Evolutionary conservation across 2,113 vertebrate species (phyloP).

Genomic region (Crotalus viridis): DNA sequence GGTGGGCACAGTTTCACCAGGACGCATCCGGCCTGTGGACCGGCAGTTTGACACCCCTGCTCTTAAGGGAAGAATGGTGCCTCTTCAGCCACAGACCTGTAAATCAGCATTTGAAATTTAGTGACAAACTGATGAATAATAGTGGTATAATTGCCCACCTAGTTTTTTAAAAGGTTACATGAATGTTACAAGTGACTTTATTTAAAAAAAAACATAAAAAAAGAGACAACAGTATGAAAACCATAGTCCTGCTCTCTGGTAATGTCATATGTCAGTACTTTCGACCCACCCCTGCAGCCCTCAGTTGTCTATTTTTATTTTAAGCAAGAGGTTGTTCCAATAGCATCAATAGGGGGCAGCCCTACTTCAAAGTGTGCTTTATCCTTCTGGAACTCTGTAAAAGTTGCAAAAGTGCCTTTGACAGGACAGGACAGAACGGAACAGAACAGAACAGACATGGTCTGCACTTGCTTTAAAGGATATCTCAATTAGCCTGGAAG

Average conservation of each 20-base stretch:
- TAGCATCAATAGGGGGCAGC: background rate
- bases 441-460: background rate
- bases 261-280: background rate
- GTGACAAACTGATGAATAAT: background rate
- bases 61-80: background rate
- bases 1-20: too few relatives aligned
- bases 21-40: too few relatives aligned
- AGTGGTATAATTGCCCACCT: background rate
- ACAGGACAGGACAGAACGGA: too few relatives aligned
- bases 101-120: background rate
- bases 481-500: background rate
- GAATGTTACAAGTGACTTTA: background rate
- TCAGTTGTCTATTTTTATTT: background rate
- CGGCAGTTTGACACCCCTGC: too few relatives aligned
- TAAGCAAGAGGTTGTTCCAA: background rate
- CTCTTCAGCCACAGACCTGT: background rate
- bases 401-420: background rate
- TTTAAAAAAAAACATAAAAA: background rate
- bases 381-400: background rate
- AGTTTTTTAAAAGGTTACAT: background rate
- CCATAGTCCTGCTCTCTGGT: background rate
- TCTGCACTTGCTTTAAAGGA: background rate
- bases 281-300: background rate
- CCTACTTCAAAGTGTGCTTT: background rate
- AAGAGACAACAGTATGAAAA: background rate